Conservation (phyloP, 2,797 vertebrate species). For the Vespertilio murinus region DNA sequence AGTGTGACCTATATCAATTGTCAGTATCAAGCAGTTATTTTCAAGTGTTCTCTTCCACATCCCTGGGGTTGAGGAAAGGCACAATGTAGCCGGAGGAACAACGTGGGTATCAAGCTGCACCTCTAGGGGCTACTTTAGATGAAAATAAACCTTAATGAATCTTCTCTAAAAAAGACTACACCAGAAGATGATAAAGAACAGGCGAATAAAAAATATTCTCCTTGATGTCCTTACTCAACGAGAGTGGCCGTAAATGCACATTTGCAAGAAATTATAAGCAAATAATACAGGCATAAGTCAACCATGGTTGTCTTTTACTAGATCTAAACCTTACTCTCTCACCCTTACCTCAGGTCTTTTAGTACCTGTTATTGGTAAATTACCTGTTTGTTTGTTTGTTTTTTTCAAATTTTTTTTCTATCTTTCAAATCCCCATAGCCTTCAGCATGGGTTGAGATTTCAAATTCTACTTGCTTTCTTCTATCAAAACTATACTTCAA, state of each 20-base stretch:
- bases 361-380: neutral
- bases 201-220: slow-evolving; percentile 35
- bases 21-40: slow-evolving; percentile 1
- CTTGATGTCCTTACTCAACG: neutral
- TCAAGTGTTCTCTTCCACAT: neutral
- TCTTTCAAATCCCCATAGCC: neutral
- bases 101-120: neutral
- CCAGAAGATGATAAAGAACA: slow-evolving; percentile 4
- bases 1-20: neutral
- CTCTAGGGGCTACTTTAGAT: slow-evolving; percentile 1
- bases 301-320: neutral
- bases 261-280: slow-evolving; percentile 37
- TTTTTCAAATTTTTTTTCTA: slow-evolving; percentile 41
- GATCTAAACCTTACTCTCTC: slow-evolving; percentile 9
- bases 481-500: slow-evolving; percentile 1
- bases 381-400: neutral
- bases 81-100: slow-evolving; percentile 11
- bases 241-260: neutral
- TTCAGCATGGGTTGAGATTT: slow-evolving; percentile 4
- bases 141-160: slow-evolving; percentile 34
- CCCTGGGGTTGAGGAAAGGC: neutral
- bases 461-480: slow-evolving; percentile 39
- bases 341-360: neutral
- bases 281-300: slow-evolving; percentile 40
- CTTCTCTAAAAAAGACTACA: neutral